These are phyloP conservation scores for Chaetoderma sp. DNA, from an alignment of 2,888 invertebrate species.

Conservation along the genomic window DNA sequence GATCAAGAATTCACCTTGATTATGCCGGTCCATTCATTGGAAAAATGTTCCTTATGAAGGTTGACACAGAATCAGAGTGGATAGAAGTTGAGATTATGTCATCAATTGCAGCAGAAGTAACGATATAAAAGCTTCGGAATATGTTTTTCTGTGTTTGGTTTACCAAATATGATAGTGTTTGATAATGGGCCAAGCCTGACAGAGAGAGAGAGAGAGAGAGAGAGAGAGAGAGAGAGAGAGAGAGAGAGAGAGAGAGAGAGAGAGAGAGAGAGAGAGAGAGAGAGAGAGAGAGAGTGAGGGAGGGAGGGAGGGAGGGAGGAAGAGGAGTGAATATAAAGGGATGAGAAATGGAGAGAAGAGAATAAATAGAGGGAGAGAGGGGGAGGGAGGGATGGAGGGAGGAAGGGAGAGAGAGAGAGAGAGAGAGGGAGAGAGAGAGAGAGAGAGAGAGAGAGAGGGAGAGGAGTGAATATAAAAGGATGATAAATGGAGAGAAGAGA, in stretches of 20 bases:
- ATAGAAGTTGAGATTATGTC: not conserved
- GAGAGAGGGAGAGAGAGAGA: not conserved
- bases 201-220: conserved; percentile 1
- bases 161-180: not conserved
- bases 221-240: conserved; percentile 15
- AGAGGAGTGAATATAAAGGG: conserved; percentile 10
- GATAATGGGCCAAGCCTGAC: not conserved
- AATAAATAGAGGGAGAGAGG: not conserved
- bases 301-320: no score
- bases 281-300: conserved; percentile 16
- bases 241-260: conserved; percentile 13
- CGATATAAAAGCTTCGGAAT: not conserved
- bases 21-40: not conserved
- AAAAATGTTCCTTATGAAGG: not conserved
- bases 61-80: not conserved
- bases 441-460: conserved; percentile 12
- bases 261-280: conserved; percentile 17
- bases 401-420: conserved; percentile 11
- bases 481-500: not conserved
- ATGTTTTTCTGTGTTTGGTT: not conserved
- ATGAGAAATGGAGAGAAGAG: conserved; percentile 3
- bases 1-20: not conserved
- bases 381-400: conserved; percentile 12
- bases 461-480: not conserved
- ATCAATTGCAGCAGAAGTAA: no score